phyloP scores from a whole-genome alignment of 2,888 invertebrate species.

The Orthosia cruda region DNA sequence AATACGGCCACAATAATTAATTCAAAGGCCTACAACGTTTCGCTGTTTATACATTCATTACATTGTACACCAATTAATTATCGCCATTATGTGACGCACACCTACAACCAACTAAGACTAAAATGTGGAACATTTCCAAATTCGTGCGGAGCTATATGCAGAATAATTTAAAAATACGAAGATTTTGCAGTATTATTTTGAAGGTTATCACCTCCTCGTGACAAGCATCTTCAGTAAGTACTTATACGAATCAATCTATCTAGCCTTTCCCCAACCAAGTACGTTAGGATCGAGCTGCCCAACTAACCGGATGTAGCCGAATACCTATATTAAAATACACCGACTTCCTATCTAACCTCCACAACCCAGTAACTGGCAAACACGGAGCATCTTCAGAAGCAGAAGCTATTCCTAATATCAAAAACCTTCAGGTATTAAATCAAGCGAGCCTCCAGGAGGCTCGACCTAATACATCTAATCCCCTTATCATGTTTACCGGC shows the following conservation, averaged over 20 bases:
- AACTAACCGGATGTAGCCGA: not conserved
- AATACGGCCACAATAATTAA: not conserved
- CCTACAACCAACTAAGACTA: not conserved
- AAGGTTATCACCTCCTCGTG: not conserved
- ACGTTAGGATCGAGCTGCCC: not conserved
- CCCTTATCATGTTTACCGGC: not conserved
- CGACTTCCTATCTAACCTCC: not conserved
- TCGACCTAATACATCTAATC: too few relatives aligned
- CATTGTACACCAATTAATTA: not conserved
- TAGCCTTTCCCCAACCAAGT: too few relatives aligned
- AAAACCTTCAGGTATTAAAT: too few relatives aligned
- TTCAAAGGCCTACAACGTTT: not conserved
- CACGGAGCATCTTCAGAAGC: too few relatives aligned
- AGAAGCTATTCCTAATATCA: too few relatives aligned
- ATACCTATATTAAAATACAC: too few relatives aligned
- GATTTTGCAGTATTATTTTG: not conserved
- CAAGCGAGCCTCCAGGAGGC: too few relatives aligned
- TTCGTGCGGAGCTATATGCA: not conserved
- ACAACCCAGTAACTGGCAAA: not conserved
- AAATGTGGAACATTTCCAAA: conserved; percentile 1
- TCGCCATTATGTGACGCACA: not conserved
- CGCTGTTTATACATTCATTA: not conserved
- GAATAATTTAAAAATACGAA: not conserved
- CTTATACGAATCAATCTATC: too few relatives aligned
- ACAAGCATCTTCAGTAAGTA: too few relatives aligned